These are phyloP conservation scores for Maconellicoccus hirsutus DNA, from an alignment of 1,140 invertebrate species.

Conservation along the genomic window DNA sequence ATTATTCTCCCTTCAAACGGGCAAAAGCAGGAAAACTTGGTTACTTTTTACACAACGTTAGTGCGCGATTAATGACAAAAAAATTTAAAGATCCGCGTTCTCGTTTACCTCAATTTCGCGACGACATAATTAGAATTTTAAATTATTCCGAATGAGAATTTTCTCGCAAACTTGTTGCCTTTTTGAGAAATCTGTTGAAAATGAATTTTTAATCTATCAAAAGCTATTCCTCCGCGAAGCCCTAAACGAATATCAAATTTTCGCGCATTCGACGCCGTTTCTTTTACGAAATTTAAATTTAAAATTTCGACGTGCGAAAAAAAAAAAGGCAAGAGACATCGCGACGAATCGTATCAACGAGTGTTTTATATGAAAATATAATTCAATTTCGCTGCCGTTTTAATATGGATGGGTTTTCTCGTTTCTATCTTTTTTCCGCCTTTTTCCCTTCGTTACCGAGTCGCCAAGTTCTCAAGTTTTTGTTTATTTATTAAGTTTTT, in stretches of 20 bases:
- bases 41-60: neutral
- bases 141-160: neutral
- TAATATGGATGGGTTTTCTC: too few species aligned
- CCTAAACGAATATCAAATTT: neutral
- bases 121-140: neutral
- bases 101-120: neutral
- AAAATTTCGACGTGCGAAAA: neutral
- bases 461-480: too few species aligned
- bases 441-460: too few species aligned
- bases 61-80: neutral
- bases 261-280: neutral
- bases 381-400: too few species aligned
- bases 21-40: neutral
- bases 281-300: neutral
- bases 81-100: neutral
- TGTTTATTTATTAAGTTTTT: too few species aligned
- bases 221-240: neutral
- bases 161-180: constrained; percentile 3
- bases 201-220: constrained; percentile 3
- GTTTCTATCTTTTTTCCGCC: too few species aligned
- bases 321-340: too few species aligned
- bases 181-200: neutral
- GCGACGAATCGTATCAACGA: too few species aligned
- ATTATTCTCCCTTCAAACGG: neutral
- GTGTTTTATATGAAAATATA: too few species aligned